Evolutionary conservation across 2,797 vertebrate genomes (phyloP).

Genomic region (Erpetoichthys calabaricus): DNA sequence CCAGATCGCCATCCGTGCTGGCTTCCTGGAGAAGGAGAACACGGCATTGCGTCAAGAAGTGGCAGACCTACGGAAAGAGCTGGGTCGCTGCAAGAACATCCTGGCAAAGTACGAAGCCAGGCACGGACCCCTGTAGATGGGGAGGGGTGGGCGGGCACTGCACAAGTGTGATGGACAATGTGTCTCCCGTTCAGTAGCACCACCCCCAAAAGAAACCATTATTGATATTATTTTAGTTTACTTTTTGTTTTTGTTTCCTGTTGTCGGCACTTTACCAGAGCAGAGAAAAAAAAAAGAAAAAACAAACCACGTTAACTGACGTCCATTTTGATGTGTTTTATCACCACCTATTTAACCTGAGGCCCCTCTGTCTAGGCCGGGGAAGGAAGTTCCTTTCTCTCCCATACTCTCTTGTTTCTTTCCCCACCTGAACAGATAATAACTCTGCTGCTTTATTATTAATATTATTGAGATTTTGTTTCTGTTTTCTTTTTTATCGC

Average conservation of each 20-base stretch:
- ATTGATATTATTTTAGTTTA: too few relatives aligned
- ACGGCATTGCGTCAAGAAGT: constrained; percentile 78
- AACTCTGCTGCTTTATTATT: constrained; percentile 27
- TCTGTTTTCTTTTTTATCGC: too few relatives aligned
- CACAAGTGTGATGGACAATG: constrained; percentile 48
- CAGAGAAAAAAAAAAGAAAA: constrained; percentile 31
- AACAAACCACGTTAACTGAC: constrained; percentile 14
- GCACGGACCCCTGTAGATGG: constrained; percentile 71
- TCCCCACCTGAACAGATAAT: constrained; percentile 47
- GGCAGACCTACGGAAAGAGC: constrained; percentile 81
- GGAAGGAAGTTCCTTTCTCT: constrained; percentile 22
- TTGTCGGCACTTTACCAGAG: constrained; percentile 62
- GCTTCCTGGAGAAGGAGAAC: constrained; percentile 96
- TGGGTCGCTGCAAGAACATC: constrained; percentile 87
- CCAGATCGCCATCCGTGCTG: constrained; percentile 91
- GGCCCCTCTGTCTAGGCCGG: constrained; percentile 24
- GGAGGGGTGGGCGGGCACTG: constrained; percentile 16
- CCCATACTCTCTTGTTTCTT: constrained; percentile 23
- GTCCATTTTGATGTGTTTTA: constrained; percentile 19
- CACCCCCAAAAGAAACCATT: constrained; percentile 34
- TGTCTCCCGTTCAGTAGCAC: constrained; percentile 51
- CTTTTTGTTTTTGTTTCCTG: constrained; percentile 25
- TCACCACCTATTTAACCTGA: constrained; percentile 34
- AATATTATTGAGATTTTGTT: not conserved
- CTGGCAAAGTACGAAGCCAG: constrained; percentile 82